Base-by-base conservation (phyloP, 2,888 invertebrate genomes). In the Tachina lurida region DNA sequence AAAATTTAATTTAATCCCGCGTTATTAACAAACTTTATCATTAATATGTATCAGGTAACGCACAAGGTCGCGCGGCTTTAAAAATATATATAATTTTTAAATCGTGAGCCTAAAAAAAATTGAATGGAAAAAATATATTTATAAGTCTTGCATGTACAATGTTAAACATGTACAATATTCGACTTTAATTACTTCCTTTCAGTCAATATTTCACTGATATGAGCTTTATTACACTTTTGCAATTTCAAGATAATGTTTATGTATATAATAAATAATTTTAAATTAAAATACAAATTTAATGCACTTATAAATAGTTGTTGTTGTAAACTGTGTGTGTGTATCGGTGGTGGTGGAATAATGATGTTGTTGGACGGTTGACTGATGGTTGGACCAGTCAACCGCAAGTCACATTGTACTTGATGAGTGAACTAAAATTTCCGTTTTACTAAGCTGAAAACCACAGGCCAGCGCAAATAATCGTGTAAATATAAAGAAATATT, bases 181-280 rank as follows among this genome's bases (percentile, higher is more conserved):
- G 73, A 74, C 54, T 74, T 58, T 80, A 80, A 74, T 80, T 70
- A 78, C 78, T 80, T 80, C 80, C 73, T 75, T 81, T 68, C 56
- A 31, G 68, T 54, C 52, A 68, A 52, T 75, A 52, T 52, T 68
- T 54, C 31, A 52, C 68, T 75, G 68, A 75, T 68, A 81, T 43
- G 65, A 71, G 31, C 47, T 47, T 68, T 56, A 56, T 41, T 65
- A 63, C 71, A 39, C 65, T 73, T 31, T 60, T 43, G 39, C 45
- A 52, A 54, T 52, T 73, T 65, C 31, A 65, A 56, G 63, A 67
- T 80, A 71, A 58, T 19, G 49, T 67, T 49, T 68, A 54, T 62
- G 62, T 62, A 31, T 41, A 17, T n/a, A 78, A 54, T 31, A 12
- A 31, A 31, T 19, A 43, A 45, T 49, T 58, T 54, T 54, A 58